phyloP scores from a whole-genome alignment of 2,797 vertebrate species.

The Peromyscus melanophrys region DNA sequence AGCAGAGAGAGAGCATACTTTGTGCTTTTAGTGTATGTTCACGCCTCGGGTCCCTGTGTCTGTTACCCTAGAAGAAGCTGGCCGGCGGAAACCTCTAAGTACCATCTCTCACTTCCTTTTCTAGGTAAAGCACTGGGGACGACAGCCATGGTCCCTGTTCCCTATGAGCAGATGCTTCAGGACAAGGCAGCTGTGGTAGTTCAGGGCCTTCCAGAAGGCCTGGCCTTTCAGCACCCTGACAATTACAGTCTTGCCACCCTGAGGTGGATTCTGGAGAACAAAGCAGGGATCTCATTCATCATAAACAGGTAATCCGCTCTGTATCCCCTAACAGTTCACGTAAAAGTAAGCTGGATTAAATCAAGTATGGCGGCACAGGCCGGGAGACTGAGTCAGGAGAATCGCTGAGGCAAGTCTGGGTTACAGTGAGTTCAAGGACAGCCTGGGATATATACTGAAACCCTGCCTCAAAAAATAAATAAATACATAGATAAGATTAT shows the following conservation, averaged over 20 bases:
- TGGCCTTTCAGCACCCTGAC: constrained; percentile 87
- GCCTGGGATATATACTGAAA: neutral
- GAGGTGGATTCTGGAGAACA: constrained; percentile 90
- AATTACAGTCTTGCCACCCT: constrained; percentile 87
- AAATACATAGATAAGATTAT: neutral
- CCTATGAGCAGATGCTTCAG: constrained; percentile 89
- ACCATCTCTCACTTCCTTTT: neutral
- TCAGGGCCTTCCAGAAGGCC: constrained; percentile 89
- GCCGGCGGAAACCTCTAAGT: accelerated
- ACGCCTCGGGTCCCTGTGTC: neutral
- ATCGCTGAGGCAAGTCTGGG: neutral
- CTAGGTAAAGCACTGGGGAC: constrained; percentile 91
- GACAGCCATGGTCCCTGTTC: constrained; percentile 85
- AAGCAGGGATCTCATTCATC: constrained; percentile 88
- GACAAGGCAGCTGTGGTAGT: constrained; percentile 87
- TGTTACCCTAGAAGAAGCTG: neutral
- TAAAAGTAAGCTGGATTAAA: neutral
- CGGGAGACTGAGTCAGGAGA: neutral
- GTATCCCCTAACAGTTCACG: neutral
- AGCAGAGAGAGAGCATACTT: neutral
- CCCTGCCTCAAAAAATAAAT: neutral
- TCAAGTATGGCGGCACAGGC: neutral
- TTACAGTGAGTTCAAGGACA: neutral
- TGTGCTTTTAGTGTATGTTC: neutral
- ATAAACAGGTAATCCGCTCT: constrained; percentile 88